These are phyloP conservation scores for Sphenopsis melanotis DNA, from an alignment of 2,797 vertebrate genomes.

Conservation along the genomic window DNA sequence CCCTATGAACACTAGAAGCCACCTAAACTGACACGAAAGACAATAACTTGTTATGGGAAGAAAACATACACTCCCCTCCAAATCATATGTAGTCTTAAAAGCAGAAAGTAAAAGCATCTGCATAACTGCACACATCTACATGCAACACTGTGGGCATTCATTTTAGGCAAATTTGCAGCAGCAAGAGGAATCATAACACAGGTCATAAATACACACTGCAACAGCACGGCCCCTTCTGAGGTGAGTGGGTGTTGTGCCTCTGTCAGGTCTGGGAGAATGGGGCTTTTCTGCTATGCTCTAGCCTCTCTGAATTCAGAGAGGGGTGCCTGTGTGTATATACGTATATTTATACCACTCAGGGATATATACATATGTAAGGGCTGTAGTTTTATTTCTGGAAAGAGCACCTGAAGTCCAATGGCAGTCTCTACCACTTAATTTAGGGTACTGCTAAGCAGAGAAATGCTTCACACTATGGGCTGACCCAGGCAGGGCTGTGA, in stretches of 20 bases:
- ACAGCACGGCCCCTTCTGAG: not conserved
- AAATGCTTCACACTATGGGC: not conserved
- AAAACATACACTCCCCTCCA: not conserved
- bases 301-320: not conserved
- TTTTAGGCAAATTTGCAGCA: conserved; percentile 10
- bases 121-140: not conserved
- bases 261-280: not conserved
- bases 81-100: not conserved
- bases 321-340: not conserved
- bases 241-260: not conserved
- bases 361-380: not conserved
- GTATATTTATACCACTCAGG: not conserved
- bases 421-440: not conserved
- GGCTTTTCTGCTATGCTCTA: not conserved
- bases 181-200: not conserved
- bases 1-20: not conserved
- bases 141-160: not conserved
- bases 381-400: not conserved
- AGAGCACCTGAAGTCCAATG: not conserved
- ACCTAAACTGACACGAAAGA: not conserved
- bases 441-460: not conserved
- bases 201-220: not conserved
- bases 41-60: not conserved
- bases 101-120: not conserved
- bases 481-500: not conserved